phyloP scores from a whole-genome alignment of 2,797 vertebrate genomes.

The Periparus ater region DNA sequence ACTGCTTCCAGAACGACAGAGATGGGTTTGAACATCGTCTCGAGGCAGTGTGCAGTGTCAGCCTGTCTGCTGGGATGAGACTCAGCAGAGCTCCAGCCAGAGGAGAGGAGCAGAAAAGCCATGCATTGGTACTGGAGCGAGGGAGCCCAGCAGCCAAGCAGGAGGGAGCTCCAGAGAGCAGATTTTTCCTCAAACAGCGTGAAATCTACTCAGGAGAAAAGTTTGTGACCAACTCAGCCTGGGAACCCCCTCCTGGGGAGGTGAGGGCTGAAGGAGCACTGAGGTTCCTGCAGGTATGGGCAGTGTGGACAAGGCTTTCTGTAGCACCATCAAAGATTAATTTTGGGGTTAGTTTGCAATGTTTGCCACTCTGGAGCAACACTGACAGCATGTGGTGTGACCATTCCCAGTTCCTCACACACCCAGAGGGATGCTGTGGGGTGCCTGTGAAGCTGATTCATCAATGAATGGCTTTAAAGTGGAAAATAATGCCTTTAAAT shows the following conservation, averaged over 20 bases:
- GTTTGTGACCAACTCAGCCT: background rate
- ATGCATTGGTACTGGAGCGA: rapidly evolving
- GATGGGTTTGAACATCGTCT: background rate
- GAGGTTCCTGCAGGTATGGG: background rate
- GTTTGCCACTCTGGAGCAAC: background rate
- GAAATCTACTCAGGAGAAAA: background rate
- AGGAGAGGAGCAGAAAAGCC: background rate
- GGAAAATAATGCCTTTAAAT: background rate
- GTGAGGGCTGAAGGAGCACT: background rate
- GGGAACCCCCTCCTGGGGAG: background rate
- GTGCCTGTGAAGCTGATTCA: background rate
- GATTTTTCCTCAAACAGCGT: background rate
- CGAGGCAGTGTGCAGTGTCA: rapidly evolving
- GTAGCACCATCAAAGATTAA: background rate
- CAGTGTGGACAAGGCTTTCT: background rate
- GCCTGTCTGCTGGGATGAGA: background rate
- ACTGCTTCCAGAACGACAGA: background rate
- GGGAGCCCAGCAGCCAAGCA: background rate
- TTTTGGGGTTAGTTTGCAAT: background rate
- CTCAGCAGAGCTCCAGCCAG: background rate
- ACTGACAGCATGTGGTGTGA: rapidly evolving
- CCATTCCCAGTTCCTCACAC: background rate
- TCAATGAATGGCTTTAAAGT: background rate
- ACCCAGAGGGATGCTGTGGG: background rate
- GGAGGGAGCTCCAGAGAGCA: background rate